Conservation (phyloP, 2,113 vertebrate genomes). For the Ibidorhyncha struthersii region DNA sequence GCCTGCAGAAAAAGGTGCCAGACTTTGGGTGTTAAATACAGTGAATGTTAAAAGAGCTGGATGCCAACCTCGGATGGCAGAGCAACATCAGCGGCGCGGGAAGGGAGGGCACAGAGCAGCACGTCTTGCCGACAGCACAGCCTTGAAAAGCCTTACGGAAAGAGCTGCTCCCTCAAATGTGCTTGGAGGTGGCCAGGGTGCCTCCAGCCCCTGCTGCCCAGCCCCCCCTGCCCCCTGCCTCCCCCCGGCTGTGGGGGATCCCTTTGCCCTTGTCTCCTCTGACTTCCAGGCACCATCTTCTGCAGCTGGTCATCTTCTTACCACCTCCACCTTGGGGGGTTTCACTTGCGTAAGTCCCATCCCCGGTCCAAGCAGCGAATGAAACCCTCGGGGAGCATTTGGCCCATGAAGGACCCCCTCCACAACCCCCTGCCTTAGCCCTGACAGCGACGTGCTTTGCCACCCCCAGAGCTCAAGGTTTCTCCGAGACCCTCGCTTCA, state of each 20-base stretch:
- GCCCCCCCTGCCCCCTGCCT: neutral
- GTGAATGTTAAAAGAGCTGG: neutral
- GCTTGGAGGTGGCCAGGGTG: neutral
- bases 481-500: neutral
- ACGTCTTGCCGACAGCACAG: rapidly evolving
- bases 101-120: neutral
- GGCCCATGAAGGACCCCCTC: neutral
- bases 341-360: neutral
- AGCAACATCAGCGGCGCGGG: rapidly evolving
- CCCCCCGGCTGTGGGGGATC: rapidly evolving
- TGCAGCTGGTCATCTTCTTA: neutral
- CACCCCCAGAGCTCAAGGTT: neutral
- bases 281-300: neutral
- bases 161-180: neutral
- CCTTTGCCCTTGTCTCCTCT: neutral
- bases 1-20: neutral
- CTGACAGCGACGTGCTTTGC: too few relatives aligned
- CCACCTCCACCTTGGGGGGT: neutral
- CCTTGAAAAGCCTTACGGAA: neutral
- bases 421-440: neutral
- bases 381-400: neutral
- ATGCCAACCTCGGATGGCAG: neutral
- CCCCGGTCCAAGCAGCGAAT: neutral
- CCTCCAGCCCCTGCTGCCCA: neutral
- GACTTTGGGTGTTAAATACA: neutral